Percentiles rank a stretch among this genome's conserved stretches.
Conservation (phyloP, 2,113 vertebrate genomes). For the Synchiropus splendidus region DNA sequence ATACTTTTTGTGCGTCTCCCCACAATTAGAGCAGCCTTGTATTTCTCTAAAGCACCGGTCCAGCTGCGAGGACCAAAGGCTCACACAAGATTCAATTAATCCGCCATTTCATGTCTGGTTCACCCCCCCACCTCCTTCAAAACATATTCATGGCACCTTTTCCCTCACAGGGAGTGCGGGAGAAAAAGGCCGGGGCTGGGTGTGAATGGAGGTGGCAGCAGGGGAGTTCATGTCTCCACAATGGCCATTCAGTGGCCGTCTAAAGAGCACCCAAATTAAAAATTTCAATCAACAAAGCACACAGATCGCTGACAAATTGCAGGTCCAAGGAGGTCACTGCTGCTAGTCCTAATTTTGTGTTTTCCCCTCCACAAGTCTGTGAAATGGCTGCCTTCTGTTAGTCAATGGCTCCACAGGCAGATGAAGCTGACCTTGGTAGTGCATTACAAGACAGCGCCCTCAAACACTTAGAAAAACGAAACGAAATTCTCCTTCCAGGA, state of each 20-base stretch:
- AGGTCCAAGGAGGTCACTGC: slow-evolving; percentile 58
- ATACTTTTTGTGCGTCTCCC: slow-evolving; percentile 85
- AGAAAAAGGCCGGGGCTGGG: slow-evolving; percentile 31
- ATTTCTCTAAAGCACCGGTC: slow-evolving; percentile 83
- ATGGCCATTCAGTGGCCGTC: slow-evolving; percentile 71
- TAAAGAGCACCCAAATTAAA: slow-evolving; percentile 91
- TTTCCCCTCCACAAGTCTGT: slow-evolving; percentile 21
- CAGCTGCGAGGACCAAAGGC: slow-evolving; percentile 80
- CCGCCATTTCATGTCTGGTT: slow-evolving; percentile 85
- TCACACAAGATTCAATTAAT: slow-evolving; percentile 95
- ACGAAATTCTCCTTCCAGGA: not conserved
- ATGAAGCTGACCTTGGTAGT: not conserved
- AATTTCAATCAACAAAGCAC: slow-evolving; percentile 84
- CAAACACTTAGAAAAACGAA: not conserved
- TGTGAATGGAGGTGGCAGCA: slow-evolving; percentile 74
- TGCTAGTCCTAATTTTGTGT: slow-evolving; percentile 52
- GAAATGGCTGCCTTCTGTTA: slow-evolving; percentile 68
- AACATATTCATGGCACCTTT: slow-evolving; percentile 81
- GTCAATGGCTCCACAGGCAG: not conserved
- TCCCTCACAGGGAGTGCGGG: slow-evolving; percentile 61
- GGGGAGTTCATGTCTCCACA: slow-evolving; percentile 76
- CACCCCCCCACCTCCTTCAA: slow-evolving; percentile 42
- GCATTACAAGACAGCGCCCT: not conserved
- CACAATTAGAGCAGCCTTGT: slow-evolving; percentile 86
- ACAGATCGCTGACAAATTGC: slow-evolving; percentile 85